Conservation (phyloP, 2,113 vertebrate species). For the Serilophus lunatus region DNA sequence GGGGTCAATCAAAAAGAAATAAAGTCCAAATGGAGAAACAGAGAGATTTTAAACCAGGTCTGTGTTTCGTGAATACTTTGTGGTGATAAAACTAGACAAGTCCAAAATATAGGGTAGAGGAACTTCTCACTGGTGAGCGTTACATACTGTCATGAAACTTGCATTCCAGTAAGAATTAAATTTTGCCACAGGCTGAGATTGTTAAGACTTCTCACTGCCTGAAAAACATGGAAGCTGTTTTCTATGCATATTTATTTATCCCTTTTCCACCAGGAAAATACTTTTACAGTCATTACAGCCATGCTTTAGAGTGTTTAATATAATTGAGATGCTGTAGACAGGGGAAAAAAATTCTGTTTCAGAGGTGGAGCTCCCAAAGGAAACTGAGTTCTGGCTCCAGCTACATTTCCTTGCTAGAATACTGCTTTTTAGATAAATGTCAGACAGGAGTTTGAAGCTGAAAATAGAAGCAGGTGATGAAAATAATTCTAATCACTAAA, state of each 20-base stretch:
- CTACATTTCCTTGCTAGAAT: slow-evolving; percentile 48
- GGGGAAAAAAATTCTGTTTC: neutral
- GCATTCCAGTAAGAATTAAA: neutral
- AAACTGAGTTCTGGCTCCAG: slow-evolving; percentile 34
- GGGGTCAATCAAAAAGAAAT: neutral
- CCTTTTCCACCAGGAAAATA: slow-evolving; percentile 32
- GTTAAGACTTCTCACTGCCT: neutral
- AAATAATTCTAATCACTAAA: slow-evolving; percentile 63
- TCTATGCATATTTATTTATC: slow-evolving; percentile 49
- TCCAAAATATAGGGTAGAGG: neutral
- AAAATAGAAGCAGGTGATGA: slow-evolving; percentile 64
- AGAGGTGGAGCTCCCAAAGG: slow-evolving; percentile 45
- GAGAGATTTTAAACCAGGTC: neutral
- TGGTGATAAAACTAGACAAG: neutral
- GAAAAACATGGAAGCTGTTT: neutral
- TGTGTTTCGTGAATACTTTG: neutral
- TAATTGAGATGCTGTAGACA: slow-evolving; percentile 57
- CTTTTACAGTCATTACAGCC: slow-evolving; percentile 33
- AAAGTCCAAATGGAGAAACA: neutral
- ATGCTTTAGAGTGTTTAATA: slow-evolving; percentile 47
- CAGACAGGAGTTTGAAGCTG: slow-evolving; percentile 19
- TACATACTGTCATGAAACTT: neutral
- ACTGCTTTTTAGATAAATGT: slow-evolving; percentile 61
- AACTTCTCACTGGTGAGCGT: neutral
- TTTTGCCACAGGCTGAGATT: neutral